Evolutionary conservation across 2,888 invertebrate genomes (phyloP), one percentile per base, ranked within the genome.

Genomic region (Lasioglossum morio): DNA sequence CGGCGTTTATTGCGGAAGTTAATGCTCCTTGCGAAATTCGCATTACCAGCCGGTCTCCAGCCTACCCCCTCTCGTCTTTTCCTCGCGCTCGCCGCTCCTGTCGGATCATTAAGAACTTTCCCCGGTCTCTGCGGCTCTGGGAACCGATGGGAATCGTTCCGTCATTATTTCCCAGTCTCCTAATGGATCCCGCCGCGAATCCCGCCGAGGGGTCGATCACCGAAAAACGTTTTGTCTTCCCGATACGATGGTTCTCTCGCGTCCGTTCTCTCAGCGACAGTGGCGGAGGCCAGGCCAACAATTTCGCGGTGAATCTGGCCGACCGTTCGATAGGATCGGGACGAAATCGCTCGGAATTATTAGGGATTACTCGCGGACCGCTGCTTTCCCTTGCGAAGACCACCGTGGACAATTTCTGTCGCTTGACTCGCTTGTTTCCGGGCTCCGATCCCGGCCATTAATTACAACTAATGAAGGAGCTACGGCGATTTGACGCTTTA

Each of bases 51-150:
- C 23, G 46, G 74, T 70, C 73, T 74, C 77, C 12, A 53, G 40
- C 76, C 77, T 27, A 34, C 30, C 79, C 53, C 43, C n/a, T 27
- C 43, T 19, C 30, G 7, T 16, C 57, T 57, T n/a, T n/a, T 27
- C 60, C 27, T 4, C 60, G 27, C 4, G 43, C 14, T 60, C 60
- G 27, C 14, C 5, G 43, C 60, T 12, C 27, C 43, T 1, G 19
- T 16, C 2, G 76, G 80, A 85, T 89, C 90, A 88, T 91, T 92
- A 91, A 86, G 89, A 90, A 90, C 81, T 92, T 88, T 90, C 87
- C 81, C 85, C 34, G 12, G 30, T 34, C 34, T n/a, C 69, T 66
- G 86, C 82, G 82, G 80, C 79, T 86, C 84, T 81, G 89, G 88
- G 88, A 89, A 86, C 85, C 88, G 84, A 91, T 85, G 90, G 87